Evolutionary conservation across 2,888 invertebrate genomes (phyloP), one percentile per base, ranked within the genome.

Genomic region (Spilosoma lubricipeda): DNA sequence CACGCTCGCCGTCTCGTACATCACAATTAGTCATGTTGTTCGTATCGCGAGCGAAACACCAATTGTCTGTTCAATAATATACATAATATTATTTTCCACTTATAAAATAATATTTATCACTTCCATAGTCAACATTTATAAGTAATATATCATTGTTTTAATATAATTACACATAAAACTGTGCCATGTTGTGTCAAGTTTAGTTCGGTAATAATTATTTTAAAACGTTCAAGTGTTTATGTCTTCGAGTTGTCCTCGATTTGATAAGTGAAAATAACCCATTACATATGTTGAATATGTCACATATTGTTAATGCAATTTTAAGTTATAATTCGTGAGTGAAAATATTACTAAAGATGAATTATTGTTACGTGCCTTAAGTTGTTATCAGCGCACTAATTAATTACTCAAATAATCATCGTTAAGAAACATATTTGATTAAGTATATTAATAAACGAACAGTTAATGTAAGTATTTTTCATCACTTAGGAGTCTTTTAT

Each of bases 1-100:
- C 30, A 64, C 74, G 11, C 36, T 36, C 36, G 36, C 70, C 52
- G 64, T 39, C 39, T 39, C 69, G 65, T 59, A 71, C 77, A 67
- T 65, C 64, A 73, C 74, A 69, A 70, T 79, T 79, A 84, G 82
- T 83, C 82, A 78, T 74, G 74, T 72, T 70, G 33, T 20, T n/a
- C 30, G 64, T 42, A 20, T 45, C 76, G 73, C 20, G 70, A 68
- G 73, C 56, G 73, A 59, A 30, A 27, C 70, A 76, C 76, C 52
- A 9, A 70, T 70, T 56, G 56, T 64, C 30, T n/a, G 74, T 56
- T 36, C 23, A 73, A 75, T 42, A 73, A 33, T 23, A 39, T 11
- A 11, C 39, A 39, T 33, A n/a, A 65, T n/a, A 63, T 48, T 33
- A 66, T 66, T n/a, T 56, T 52, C 18, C 64, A 45, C 64, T 39